Base-by-base conservation (phyloP, 2,797 vertebrate genomes). In the Geotrypetes seraphini region DNA sequence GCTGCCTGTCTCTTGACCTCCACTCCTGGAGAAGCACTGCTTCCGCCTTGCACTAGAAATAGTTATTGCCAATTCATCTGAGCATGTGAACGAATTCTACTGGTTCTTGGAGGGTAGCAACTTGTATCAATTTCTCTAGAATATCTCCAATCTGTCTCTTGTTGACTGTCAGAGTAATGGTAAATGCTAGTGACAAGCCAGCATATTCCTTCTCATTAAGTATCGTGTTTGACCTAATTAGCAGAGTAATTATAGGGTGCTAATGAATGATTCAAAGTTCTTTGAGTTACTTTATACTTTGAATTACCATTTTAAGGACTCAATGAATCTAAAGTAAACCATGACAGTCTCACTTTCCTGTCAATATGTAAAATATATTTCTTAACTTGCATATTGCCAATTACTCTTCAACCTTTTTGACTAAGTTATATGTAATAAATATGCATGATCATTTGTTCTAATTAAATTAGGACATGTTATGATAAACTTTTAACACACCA, bases 201-300 rank as follows among this genome's bases (percentile, higher is more conserved):
- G 64, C 64, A 50, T 75, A 73, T 73, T 72, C 72, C 73, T 73
- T 69, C 74, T 58, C 75, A 81, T 78, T 83, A 89, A 89, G 77
- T 74, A 73, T 70, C 64, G 62, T 77, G 89, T 86, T 46, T 85
- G 84, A 62, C 73, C 78, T 92, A 85, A 93, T 92, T 87, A 91
- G 85, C 81, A 70, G 70, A 85, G 81, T 88, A 79, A 94, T 92
- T 92, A 91, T 82, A 82, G 84, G 80, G 84, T 71, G 84, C 78
- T 87, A 89, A 91, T 90, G 81, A 90, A 83, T 69, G 79, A 72
- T 77, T 84, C 77, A 76, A 79, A 84, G 77, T 71, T 78, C 72
- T 71, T 39, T 43, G 56, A 78, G 73, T 79, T 78, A 60, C 68
- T 67, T 71, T 83, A 76, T 72, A 81, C 68, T 69, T 53, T 58